phyloP scores from a whole-genome alignment of 1,140 invertebrate genomes.

The Panagrolaimus sp. region DNA sequence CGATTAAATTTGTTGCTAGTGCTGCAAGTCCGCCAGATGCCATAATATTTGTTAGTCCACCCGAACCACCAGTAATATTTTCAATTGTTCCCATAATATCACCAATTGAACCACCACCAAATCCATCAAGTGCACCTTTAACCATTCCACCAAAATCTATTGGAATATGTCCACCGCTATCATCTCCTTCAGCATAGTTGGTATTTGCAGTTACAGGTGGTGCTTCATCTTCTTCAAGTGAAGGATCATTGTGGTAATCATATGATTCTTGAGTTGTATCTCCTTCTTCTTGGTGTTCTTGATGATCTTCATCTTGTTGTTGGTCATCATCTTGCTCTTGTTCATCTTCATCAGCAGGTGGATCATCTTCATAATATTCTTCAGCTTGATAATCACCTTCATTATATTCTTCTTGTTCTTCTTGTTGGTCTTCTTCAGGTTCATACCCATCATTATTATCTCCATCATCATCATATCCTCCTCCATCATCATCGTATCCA shows the following conservation, averaged over 20 bases:
- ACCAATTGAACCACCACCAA: neutral
- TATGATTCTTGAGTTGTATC: neutral
- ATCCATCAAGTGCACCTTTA: neutral
- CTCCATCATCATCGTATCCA: neutral
- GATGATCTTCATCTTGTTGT: neutral
- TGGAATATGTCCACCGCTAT: neutral
- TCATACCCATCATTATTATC: neutral
- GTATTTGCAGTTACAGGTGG: neutral
- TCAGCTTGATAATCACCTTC: neutral
- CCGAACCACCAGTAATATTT: neutral
- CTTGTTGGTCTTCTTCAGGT: neutral
- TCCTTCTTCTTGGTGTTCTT: neutral
- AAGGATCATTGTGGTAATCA: neutral
- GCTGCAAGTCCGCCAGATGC: neutral
- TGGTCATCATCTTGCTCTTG: neutral
- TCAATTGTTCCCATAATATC: slow-evolving; percentile 7
- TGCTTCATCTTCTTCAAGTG: neutral
- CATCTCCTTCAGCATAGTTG: neutral
- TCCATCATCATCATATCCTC: neutral
- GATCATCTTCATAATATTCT: neutral
- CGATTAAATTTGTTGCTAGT: slow-evolving; percentile 33
- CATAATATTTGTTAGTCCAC: neutral
- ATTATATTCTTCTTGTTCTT: neutral
- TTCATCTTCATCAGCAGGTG: neutral
- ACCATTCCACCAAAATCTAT: neutral